A percentile compares a stretch with the other conserved stretches of the same genome.
Conservation (phyloP, 30 jellyfish, hydroid and myxozoan genomes). For the Nemopilema nomurai region DNA sequence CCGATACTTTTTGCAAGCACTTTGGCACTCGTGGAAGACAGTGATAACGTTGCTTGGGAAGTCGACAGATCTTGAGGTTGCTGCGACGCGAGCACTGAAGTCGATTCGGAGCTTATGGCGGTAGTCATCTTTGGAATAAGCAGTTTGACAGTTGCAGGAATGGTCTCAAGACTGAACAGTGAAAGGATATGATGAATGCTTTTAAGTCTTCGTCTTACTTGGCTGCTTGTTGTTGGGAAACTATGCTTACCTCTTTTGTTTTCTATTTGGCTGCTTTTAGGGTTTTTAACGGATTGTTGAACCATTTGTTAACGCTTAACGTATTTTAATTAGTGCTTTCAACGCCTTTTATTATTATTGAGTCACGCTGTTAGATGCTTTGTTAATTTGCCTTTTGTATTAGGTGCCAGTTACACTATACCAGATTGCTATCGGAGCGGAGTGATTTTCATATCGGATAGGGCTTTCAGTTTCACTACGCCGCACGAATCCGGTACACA, state of each 20-base stretch:
- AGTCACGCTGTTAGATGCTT: neutral
- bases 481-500: no score
- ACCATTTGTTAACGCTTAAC: neutral
- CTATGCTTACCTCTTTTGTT: neutral
- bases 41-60: neutral
- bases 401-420: no score
- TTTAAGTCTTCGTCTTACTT: no score
- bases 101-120: neutral
- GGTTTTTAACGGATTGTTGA: neutral
- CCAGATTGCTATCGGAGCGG: no score
- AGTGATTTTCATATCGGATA: no score
- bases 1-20: constrained; percentile 40
- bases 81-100: neutral
- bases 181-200: no score
- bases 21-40: neutral
- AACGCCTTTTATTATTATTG: neutral
- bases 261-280: neutral
- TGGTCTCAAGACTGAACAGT: no score
- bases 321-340: neutral
- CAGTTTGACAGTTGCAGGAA: no score
- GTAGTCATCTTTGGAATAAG: neutral
- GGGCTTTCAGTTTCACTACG: no score
- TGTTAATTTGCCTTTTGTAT: neutral
- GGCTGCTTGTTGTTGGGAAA: neutral
- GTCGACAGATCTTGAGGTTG: neutral